Percentiles rank a stretch among this genome's conserved stretches.
Evolutionary conservation across 2,797 vertebrate genomes (phyloP).

Genomic region (Sandelia bainsii): DNA sequence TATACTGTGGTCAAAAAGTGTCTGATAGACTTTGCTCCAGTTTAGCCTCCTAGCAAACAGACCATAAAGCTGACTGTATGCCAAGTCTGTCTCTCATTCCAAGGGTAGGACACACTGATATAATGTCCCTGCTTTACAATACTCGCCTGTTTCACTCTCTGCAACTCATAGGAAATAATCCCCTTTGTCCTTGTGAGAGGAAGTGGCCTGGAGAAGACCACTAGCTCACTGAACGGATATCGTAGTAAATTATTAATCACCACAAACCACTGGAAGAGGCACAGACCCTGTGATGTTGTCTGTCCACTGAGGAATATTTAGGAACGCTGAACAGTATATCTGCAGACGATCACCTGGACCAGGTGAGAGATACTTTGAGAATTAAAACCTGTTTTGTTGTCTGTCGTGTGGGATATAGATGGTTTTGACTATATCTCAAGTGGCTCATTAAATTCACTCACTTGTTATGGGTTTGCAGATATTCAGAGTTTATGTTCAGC

Average conservation of each 20-base stretch:
- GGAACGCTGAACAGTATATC: slow-evolving; percentile 54
- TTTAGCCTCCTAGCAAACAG: slow-evolving; percentile 35
- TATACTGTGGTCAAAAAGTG: slow-evolving; percentile 17
- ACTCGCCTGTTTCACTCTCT: slow-evolving; percentile 56
- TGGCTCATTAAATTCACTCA: not conserved
- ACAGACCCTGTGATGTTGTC: slow-evolving; percentile 27
- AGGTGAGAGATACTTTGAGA: not conserved
- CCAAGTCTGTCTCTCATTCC: slow-evolving; percentile 49
- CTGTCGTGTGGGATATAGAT: not conserved
- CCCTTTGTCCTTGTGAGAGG: slow-evolving; percentile 80
- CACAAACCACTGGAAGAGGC: slow-evolving; percentile 60
- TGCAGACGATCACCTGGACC: slow-evolving; percentile 27
- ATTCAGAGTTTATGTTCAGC: not conserved
- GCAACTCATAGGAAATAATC: slow-evolving; percentile 73
- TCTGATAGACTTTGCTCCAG: slow-evolving; percentile 24
- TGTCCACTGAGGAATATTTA: slow-evolving; percentile 36
- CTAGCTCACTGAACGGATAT: slow-evolving; percentile 57
- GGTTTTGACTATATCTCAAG: too few relatives aligned
- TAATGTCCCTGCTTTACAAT: slow-evolving; percentile 71
- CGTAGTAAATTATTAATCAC: slow-evolving; percentile 78
- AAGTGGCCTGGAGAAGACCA: slow-evolving; percentile 71
- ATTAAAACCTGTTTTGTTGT: not conserved
- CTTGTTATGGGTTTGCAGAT: not conserved
- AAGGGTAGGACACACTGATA: slow-evolving; percentile 52
- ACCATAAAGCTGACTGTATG: slow-evolving; percentile 46